Base-by-base conservation (phyloP, 2,888 invertebrate species). In the Pandemis corylana region DNA sequence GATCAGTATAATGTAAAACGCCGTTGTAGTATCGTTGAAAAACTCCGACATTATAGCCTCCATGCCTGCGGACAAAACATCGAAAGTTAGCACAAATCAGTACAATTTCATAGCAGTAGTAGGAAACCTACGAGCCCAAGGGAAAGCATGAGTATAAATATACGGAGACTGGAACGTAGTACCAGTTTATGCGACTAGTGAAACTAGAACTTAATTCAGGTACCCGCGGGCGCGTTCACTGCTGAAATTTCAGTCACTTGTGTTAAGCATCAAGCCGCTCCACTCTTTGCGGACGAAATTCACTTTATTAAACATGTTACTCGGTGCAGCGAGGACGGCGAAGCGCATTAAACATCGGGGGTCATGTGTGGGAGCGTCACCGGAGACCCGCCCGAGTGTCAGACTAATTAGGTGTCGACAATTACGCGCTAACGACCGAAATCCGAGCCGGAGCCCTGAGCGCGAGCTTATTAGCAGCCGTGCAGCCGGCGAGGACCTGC, bases 11-110 rank as follows among this genome's bases (percentile, higher is more conserved):
- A 99, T 98, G 87, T 96, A 99, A 94, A 99, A 99, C 0, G 99
- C 99, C 0, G 99, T 99, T 1, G 98, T 98, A 5, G 99, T 99
- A 90, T 99, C 99, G 92, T 99, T 99, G 95, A 99, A 99, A 94
- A 99, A 99, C 94, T 99, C 99, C 0, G 99, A 99, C 99, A 99
- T 99, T 77, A 99, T 99, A n/a, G 99, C 99, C 91, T 99, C 99
- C 99, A 99, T 99, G 73, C 99, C 99, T 99, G 95, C 59, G 64
- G 78, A 86, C 81, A 89, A 85, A 75, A 36, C 76, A 72, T 74
- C 70, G 64, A 7, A 36, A 36, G 28, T 36, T 36, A 6, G 46
- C 44, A 44, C 44, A 44, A 44, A 44, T 51, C 13, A 49, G 12
- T 49, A 5, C 13, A 13, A 49, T 36, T 36, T 36, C 28, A 36